Evolutionary conservation across 2,888 invertebrate genomes (phyloP), one percentile per base, ranked within the genome.

Genomic region (Drosophila melanosoma): DNA sequence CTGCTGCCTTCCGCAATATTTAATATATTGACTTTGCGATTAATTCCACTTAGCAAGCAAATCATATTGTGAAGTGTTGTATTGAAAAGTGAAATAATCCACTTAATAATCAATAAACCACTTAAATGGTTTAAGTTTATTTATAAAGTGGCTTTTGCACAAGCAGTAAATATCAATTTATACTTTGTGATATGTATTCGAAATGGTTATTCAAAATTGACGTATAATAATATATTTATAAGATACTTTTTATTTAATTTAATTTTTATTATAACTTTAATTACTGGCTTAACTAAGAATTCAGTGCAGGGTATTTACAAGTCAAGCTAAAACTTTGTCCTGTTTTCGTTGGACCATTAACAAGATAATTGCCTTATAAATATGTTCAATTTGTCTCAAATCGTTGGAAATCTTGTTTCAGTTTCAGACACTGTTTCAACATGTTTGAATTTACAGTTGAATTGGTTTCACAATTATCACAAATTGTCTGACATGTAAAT

Each of bases 41-140:
- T 59, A 54, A 23, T 57, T 48, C n/a, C 33, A 69, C 36, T 69
- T 53, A 17, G n/a, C 69, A 67, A 52, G 45, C 57, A 49, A 45
- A 67, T 80, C 76, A 53, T 20, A 83, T 82, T 82, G 58, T 57
- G 56, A 38, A 70, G 45, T 65, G 58, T 48, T 33, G 52, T 35
- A 67, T 40, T 84, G 62, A 67, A 75, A 75, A 64, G 61, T 64
- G 29, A 5, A 5, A 29, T 29, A 29, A 29, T 29, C 29, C 4
- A 29, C 52, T 62, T 83, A 74, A 82, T 78, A 29, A 29, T 78
- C 63, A 68, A 68, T 82, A 69, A 56, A 15, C n/a, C 29, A 32
- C 8, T 40, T 32, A 40, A 57, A 32, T 32, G 6, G 20, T 7
- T 20, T 7, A 6, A 42, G 20, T 6, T 20, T 3, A 20, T 20